These are phyloP conservation scores for Atlantisia rogersi DNA, from an alignment of 2,113 vertebrate species.

Conservation along the genomic window DNA sequence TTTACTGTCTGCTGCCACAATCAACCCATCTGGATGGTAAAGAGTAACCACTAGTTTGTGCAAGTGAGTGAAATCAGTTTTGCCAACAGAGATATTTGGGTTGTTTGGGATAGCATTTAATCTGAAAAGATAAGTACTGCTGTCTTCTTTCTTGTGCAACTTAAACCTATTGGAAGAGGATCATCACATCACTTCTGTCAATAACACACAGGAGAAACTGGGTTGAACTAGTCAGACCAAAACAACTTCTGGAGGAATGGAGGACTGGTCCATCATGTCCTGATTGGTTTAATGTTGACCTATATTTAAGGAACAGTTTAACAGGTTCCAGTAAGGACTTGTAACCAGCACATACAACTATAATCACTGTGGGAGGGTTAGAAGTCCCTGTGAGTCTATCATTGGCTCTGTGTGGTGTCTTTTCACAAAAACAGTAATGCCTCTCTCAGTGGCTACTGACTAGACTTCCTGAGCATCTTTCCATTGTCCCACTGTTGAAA, in stretches of 20 bases:
- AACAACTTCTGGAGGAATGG: background rate
- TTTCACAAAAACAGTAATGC: background rate
- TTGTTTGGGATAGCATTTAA: background rate
- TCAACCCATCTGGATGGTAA: background rate
- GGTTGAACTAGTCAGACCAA: background rate
- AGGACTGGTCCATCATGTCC: background rate
- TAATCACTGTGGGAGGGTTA: conserved; percentile 13
- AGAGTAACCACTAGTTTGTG: background rate
- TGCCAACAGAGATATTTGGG: background rate
- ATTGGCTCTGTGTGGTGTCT: background rate
- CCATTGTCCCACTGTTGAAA: background rate
- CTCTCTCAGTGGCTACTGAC: background rate
- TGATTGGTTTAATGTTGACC: background rate
- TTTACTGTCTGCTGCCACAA: background rate
- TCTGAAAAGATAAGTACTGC: background rate
- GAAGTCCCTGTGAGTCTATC: background rate
- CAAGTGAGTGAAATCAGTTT: background rate
- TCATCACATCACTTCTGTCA: background rate
- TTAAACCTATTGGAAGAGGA: background rate
- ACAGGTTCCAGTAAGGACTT: background rate
- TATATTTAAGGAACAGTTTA: background rate
- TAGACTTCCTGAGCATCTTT: background rate
- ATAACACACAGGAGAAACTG: background rate
- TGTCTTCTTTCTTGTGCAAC: background rate
- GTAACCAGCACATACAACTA: background rate